Evolutionary conservation across 2,888 invertebrate species (phyloP).

Genomic region (Stenotaenia linearis): DNA sequence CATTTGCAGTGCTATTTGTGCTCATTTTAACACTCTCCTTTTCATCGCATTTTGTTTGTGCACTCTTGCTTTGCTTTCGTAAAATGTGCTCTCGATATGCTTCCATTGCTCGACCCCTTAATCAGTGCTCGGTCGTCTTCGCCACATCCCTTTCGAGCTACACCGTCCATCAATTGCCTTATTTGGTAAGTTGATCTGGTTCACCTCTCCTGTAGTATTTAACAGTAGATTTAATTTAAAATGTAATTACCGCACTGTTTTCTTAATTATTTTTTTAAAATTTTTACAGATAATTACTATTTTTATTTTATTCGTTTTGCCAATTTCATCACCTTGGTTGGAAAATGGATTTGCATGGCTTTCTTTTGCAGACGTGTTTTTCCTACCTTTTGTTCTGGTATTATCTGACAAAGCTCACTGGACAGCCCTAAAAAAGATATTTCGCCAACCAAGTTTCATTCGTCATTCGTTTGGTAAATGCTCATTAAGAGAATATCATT

Average conservation of each 20-base stretch:
- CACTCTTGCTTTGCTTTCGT: neutral
- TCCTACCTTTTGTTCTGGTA: neutral
- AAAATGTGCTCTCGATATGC: neutral
- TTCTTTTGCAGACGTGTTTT: neutral
- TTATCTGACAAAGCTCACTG: constrained; percentile 1
- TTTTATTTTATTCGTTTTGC: neutral
- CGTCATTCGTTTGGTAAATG: neutral
- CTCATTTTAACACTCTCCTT: neutral
- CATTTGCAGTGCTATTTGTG: neutral
- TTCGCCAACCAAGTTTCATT: neutral
- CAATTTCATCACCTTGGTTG: neutral
- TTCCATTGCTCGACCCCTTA: neutral
- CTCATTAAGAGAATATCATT: too few relatives aligned
- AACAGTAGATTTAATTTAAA: neutral
- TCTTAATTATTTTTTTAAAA: neutral
- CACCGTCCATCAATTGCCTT: neutral
- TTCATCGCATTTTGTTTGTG: neutral
- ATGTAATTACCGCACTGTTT: neutral
- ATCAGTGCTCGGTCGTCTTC: constrained; percentile 17
- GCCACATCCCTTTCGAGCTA: neutral
- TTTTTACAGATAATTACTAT: neutral
- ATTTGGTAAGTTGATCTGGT: neutral
- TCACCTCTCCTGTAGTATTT: neutral
- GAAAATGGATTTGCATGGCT: constrained; percentile 21
- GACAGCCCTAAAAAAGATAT: neutral